Evolutionary conservation across 2,888 invertebrate genomes (phyloP), one percentile per base, ranked within the genome.

Genomic region (Leucophora obtusa): DNA sequence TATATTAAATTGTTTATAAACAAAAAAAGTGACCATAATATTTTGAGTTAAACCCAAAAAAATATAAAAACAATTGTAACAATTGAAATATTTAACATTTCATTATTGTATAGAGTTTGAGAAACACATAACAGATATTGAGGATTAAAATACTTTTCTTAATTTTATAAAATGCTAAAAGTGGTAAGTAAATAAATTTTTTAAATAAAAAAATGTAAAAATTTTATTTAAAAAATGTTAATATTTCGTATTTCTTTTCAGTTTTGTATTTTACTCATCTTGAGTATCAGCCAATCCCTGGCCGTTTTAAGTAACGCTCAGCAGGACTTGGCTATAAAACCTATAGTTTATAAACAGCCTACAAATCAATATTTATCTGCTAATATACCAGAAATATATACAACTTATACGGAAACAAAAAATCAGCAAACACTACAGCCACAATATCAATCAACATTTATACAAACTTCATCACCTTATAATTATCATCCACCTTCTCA

Each of bases 41-140:
- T 47, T 14, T n/a, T n/a, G 11, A 47, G 38, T 14, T n/a, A 47
- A 47, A 47, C 9, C 2, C 10, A 59, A 21, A 35, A 38, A n/a
- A 21, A 63, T 72, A 72, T 72, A 72, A 62, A 72, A 56, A 72
- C 56, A 58, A 56, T 54, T 72, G 63, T 72, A 17, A 50, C 24
- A 43, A 56, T 63, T 56, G 56, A 63, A 56, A 56, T 28, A 28
- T 47, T 47, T 28, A n/a, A 58, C 72, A 72, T 72, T 72, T 50
- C 33, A 47, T 15, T 47, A 50, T 33, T n/a, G 43, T 15, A 11
- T 18, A 47, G 62, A 33, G 28, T 43, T 7, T 47, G 47, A 71
- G 47, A 21, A 54, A 58, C 59, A 69, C 62, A 50, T 10, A 28
- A 28, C 11, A 17, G 17, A 15, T 28, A 3, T 18, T 65, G 6